Base-by-base conservation (phyloP, 2,888 invertebrate species). In the Anarsia innoxiella region DNA sequence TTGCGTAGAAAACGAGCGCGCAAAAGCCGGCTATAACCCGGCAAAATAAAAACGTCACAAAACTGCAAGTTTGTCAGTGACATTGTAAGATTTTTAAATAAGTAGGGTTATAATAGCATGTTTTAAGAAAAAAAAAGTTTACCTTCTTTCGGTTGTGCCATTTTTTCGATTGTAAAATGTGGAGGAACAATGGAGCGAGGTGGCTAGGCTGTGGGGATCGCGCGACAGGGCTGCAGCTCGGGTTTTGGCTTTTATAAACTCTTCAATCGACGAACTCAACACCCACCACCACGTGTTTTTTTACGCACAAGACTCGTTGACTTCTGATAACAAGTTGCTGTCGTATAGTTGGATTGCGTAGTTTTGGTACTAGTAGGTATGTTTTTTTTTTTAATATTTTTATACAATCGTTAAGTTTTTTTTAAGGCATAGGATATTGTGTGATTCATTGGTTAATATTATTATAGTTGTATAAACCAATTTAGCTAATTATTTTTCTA, bases 121-220 rank as follows among this genome's bases (percentile, higher is more conserved):
- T 44, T n/a, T 46, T 49, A 53, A 25, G 44, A 48, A 53, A 53
- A 59, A 59, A 59, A 52, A 44, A 37, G 23, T 53, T 59, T 72
- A 84, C 83, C 83, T 82, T 80, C 68, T 68, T 73, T 80, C 4
- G 80, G 80, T 30, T 62, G 49, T 46, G 80, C 57, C 83, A 84
- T 84, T 60, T 65, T 65, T 49, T 46, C 37, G 40, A 42, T 28
- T 49, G 41, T 40, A 31, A 38, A 28, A 42, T 41, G 49, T 45
- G 37, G 29, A 46, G 39, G 42, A 40, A 36, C 37, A 51, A 42
- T 40, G 42, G 42, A 44, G 55, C 61, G 53, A 44, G 58, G 58
- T 63, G 52, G 49, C 52, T 44, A 50, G 46, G 56, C 57, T 53
- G 50, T 52, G 51, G 49, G 53, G 45, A 51, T 60, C 59, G 65